These are phyloP conservation scores for Uria aalge DNA, from an alignment of 2,113 vertebrate species.

Conservation along the genomic window DNA sequence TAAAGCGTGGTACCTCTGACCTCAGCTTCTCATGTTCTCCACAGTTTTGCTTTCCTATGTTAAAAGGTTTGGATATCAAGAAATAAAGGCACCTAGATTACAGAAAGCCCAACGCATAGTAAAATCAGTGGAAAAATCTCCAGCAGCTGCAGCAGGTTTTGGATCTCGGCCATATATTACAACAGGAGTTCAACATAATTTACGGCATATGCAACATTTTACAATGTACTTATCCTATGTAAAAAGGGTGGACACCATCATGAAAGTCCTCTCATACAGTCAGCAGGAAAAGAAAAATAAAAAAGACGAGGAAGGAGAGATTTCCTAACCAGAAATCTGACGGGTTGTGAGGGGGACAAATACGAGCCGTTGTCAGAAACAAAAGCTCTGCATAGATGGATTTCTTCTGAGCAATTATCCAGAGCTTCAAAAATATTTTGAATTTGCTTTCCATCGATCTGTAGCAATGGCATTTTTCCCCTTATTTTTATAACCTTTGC, in stretches of 20 bases:
- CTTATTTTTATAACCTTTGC: background rate
- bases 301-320: background rate
- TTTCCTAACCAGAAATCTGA: background rate
- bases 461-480: background rate
- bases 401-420: background rate
- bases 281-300: background rate
- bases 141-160: background rate
- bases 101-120: background rate
- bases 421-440: background rate
- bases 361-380: background rate
- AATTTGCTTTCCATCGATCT: background rate
- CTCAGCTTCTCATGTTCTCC: background rate
- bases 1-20: background rate
- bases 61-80: background rate
- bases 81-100: background rate
- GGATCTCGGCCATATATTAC: background rate
- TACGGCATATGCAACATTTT: background rate
- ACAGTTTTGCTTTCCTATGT: background rate
- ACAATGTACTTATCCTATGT: background rate
- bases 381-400: background rate
- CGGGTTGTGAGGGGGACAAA: background rate
- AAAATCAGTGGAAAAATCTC: background rate
- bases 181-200: background rate
- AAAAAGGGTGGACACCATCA: background rate
- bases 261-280: background rate